A percentile compares a stretch with the other conserved stretches of the same genome.
phyloP scores from a whole-genome alignment of 2,797 vertebrate genomes.

The Gymnothorax reevesii region DNA sequence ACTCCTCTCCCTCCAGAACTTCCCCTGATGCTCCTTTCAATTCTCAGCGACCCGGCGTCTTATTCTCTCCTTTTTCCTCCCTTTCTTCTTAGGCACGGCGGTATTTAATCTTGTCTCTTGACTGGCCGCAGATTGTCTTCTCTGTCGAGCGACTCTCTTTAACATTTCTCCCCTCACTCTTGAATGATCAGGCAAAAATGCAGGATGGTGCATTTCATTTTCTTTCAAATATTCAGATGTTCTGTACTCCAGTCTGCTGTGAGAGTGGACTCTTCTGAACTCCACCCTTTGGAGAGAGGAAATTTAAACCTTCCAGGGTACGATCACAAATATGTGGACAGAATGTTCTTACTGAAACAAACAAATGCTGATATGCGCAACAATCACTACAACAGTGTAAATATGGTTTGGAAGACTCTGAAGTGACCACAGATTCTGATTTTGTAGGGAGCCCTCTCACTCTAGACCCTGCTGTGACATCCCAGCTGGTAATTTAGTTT shows the following conservation, averaged over 20 bases:
- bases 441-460: too few relatives aligned
- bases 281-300: background rate
- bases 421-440: too few relatives aligned
- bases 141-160: conserved; percentile 34
- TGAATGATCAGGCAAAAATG: conserved; percentile 32
- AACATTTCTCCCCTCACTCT: conserved; percentile 38
- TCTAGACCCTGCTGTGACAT: too few relatives aligned
- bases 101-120: conserved; percentile 30
- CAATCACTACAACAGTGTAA: too few relatives aligned
- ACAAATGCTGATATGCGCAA: too few relatives aligned
- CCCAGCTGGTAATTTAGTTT: too few relatives aligned
- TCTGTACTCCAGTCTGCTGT: conserved; percentile 25
- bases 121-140: conserved; percentile 31
- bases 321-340: too few relatives aligned
- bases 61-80: background rate
- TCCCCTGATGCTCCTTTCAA: conserved; percentile 8
- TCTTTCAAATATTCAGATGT: conserved; percentile 21
- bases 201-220: background rate
- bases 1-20: background rate
- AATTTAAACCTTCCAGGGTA: background rate
- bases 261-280: conserved; percentile 31
- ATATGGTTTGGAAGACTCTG: too few relatives aligned
- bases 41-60: background rate
- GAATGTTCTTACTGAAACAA: too few relatives aligned
- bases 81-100: background rate